These are phyloP conservation scores for Drosophila varians DNA, from an alignment of 1,140 invertebrate species.

Conservation along the genomic window DNA sequence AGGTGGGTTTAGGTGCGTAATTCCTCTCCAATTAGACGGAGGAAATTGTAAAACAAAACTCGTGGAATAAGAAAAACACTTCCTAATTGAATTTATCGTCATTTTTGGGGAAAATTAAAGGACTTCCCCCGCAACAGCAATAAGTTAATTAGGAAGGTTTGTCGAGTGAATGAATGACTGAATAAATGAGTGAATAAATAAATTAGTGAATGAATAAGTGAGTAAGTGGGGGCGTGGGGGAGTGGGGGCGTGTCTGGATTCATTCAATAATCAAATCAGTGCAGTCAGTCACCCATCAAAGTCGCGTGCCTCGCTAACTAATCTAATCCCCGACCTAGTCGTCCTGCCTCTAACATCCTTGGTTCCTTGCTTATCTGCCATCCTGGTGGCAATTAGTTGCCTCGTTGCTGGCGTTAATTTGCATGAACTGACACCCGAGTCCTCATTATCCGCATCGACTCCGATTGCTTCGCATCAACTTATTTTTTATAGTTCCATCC, in stretches of 20 bases:
- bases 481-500: conserved; percentile 39
- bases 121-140: background rate
- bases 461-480: conserved; percentile 21
- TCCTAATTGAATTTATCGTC: background rate
- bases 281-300: conserved; percentile 29
- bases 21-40: too few species aligned
- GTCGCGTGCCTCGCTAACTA: conserved; percentile 39
- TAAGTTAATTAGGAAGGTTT: conserved; percentile 36
- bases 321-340: background rate
- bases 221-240: background rate
- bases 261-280: conserved; percentile 67
- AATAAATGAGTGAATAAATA: background rate
- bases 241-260: background rate
- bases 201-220: background rate
- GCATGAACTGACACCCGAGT: conserved; percentile 60
- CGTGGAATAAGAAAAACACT: too few species aligned
- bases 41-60: too few species aligned
- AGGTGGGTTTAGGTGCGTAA: too few species aligned
- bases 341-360: background rate
- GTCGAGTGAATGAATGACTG: background rate
- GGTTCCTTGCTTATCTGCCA: background rate
- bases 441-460: conserved; percentile 61
- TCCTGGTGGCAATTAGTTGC: conserved; percentile 53
- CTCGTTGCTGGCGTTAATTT: conserved; percentile 61
- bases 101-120: background rate